A percentile compares a stretch with the other conserved stretches of the same genome.
Evolutionary conservation across 2,888 invertebrate species (phyloP).

Genomic region (Sisyra terminalis): DNA sequence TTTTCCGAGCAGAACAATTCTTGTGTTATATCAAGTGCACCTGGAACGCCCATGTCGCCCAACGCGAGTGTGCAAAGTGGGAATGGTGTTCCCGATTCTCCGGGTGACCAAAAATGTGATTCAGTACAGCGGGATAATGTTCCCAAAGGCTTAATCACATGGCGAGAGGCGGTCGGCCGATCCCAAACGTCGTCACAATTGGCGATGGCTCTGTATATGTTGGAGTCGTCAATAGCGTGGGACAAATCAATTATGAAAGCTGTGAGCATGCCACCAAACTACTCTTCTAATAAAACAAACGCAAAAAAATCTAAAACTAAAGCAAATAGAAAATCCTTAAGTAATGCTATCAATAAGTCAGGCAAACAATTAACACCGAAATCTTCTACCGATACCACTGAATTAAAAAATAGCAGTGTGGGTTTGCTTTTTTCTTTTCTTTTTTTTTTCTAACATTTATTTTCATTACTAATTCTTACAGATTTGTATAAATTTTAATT

Average conservation of each 20-base stretch:
- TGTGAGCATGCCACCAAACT: conserved; percentile 43
- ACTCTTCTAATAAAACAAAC: conserved; percentile 6
- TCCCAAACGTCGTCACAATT: conserved; percentile 81
- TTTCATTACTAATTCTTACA: conserved; percentile 6
- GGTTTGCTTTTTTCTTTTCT: conserved; percentile 9
- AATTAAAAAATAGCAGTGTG: conserved; percentile 9
- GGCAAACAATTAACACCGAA: conserved; percentile 4
- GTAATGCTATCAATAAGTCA: conserved; percentile 4
- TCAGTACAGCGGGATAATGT: conserved; percentile 31
- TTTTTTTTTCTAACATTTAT: conserved; percentile 5
- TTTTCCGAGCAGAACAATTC: conserved; percentile 15
- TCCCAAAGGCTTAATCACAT: conserved; percentile 63
- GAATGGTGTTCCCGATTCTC: conserved; percentile 9
- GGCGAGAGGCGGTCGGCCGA: conserved; percentile 78
- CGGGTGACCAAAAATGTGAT: conserved; percentile 7
- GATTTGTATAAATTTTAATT: not conserved
- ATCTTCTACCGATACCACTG: conserved; percentile 3
- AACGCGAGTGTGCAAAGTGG: conserved; percentile 10
- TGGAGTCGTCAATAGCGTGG: conserved; percentile 92
- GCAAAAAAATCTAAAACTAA: no score
- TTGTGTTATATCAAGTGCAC: conserved; percentile 6
- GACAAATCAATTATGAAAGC: conserved; percentile 99
- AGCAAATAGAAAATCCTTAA: conserved; percentile 6
- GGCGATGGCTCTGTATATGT: conserved; percentile 73
- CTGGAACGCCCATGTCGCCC: not conserved